phyloP scores from a whole-genome alignment of 2,113 vertebrate genomes.

The Neogobius melanostomus region DNA sequence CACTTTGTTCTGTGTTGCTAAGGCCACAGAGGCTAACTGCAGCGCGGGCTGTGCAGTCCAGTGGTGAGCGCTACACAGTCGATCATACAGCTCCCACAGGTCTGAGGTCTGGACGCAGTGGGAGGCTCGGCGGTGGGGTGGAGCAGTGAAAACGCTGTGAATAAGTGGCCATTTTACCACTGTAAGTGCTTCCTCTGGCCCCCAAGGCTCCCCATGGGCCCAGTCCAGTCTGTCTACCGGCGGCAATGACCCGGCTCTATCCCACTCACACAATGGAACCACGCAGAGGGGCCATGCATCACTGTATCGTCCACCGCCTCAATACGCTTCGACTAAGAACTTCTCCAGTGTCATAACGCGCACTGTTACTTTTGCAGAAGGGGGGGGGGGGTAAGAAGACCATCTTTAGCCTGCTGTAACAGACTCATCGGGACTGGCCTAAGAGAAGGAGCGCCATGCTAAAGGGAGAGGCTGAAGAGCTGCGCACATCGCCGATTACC shows the following conservation, averaged over 20 bases:
- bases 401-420: conserved; percentile 59
- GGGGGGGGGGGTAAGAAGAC: conserved; percentile 54
- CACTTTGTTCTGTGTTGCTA: conserved; percentile 28
- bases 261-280: conserved; percentile 62
- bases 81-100: conserved; percentile 65
- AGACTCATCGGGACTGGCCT: conserved; percentile 64
- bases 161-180: conserved; percentile 74
- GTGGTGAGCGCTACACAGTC: conserved; percentile 42
- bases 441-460: conserved; percentile 49
- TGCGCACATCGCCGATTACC: conserved; percentile 59
- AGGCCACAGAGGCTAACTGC: conserved; percentile 39
- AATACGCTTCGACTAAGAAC: conserved; percentile 59
- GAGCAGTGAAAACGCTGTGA: conserved; percentile 57
- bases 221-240: conserved; percentile 36
- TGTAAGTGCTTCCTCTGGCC: conserved; percentile 72
- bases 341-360: conserved; percentile 45
- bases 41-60: conserved; percentile 36
- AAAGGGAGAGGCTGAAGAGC: conserved; percentile 51
- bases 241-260: conserved; percentile 44
- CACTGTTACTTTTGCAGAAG: conserved; percentile 47
- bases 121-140: conserved; percentile 59
- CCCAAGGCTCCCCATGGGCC: conserved; percentile 56
- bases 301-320: conserved; percentile 58
- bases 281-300: conserved; percentile 57
- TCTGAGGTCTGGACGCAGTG: conserved; percentile 55